Percentiles rank a stretch among this genome's conserved stretches.
Conservation (phyloP, 2,888 invertebrate species). For the Apoda limacodes region DNA sequence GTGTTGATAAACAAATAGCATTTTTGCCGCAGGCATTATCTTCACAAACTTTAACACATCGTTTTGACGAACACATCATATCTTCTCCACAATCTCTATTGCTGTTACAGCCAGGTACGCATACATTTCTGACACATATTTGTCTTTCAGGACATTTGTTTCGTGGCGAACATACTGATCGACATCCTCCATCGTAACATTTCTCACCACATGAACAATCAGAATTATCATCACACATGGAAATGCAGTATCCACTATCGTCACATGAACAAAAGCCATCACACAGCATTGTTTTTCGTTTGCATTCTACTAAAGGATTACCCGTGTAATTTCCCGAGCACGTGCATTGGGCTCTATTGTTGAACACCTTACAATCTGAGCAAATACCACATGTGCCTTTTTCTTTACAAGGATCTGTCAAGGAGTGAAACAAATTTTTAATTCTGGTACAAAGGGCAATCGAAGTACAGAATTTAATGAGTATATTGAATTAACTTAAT, state of each 20-base stretch:
- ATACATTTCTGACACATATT: slow-evolving; percentile 78
- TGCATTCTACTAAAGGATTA: slow-evolving; percentile 84
- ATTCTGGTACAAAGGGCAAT: too few species aligned
- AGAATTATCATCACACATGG: slow-evolving; percentile 72
- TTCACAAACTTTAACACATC: slow-evolving; percentile 79
- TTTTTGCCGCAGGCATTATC: slow-evolving; percentile 82
- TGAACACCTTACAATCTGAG: slow-evolving; percentile 83
- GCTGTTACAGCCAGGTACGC: slow-evolving; percentile 82
- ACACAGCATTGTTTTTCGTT: slow-evolving; percentile 77
- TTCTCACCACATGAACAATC: slow-evolving; percentile 87
- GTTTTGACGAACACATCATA: slow-evolving; percentile 75
- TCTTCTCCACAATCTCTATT: slow-evolving; percentile 84
- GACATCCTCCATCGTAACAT: slow-evolving; percentile 80
- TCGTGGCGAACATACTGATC: slow-evolving; percentile 76
- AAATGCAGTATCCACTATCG: slow-evolving; percentile 82
- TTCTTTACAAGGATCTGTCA: slow-evolving; percentile 84
- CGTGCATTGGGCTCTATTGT: slow-evolving; percentile 88
- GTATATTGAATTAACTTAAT: too few species aligned
- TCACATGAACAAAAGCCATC: slow-evolving; percentile 85
- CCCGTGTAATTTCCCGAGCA: slow-evolving; percentile 86
- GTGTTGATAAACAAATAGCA: slow-evolving; percentile 82
- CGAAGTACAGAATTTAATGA: too few species aligned
- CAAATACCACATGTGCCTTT: slow-evolving; percentile 84
- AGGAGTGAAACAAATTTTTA: too few species aligned
- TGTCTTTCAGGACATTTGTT: slow-evolving; percentile 82